These are phyloP conservation scores for Tromatobia lineatoria DNA, from an alignment of 2,888 invertebrate species.

Conservation along the genomic window DNA sequence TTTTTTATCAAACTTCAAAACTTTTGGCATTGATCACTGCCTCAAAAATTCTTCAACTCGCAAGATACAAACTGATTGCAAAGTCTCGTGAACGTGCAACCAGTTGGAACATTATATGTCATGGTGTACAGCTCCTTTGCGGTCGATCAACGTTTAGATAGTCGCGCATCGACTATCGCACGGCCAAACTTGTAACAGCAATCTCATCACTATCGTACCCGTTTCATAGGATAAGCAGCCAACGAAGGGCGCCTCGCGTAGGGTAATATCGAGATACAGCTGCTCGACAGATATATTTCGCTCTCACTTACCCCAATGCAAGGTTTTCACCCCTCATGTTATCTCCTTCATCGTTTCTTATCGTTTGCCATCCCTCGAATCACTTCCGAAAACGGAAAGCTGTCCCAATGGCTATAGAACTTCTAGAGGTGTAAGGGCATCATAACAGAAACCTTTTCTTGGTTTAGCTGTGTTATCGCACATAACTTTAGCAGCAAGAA, in stretches of 20 bases:
- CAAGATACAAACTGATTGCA: neutral
- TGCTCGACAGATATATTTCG: no score
- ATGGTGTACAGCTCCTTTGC: conserved; percentile 11
- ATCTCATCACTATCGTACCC: conserved; percentile 45
- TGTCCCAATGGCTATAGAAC: neutral
- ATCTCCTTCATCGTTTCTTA: neutral
- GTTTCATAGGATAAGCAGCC: neutral
- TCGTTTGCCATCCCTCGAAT: neutral
- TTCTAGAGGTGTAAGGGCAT: no score
- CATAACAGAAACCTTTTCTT: neutral
- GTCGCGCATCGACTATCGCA: conserved; percentile 33
- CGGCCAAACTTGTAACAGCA: conserved; percentile 59
- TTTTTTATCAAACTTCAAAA: neutral
- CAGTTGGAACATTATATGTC: conserved; percentile 36
- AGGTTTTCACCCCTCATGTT: neutral
- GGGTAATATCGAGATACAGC: neutral
- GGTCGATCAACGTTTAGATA: conserved; percentile 56
- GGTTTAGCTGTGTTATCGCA: conserved; percentile 3
- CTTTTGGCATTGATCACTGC: neutral
- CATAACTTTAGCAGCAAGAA: neutral
- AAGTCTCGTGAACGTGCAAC: neutral
- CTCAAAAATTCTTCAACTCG: neutral
- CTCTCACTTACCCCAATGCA: neutral
- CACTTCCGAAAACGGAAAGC: neutral
- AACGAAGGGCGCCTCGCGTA: neutral